Conservation (phyloP, 1,140 invertebrate species). For the Drosophila pseudoobscura region DNA sequence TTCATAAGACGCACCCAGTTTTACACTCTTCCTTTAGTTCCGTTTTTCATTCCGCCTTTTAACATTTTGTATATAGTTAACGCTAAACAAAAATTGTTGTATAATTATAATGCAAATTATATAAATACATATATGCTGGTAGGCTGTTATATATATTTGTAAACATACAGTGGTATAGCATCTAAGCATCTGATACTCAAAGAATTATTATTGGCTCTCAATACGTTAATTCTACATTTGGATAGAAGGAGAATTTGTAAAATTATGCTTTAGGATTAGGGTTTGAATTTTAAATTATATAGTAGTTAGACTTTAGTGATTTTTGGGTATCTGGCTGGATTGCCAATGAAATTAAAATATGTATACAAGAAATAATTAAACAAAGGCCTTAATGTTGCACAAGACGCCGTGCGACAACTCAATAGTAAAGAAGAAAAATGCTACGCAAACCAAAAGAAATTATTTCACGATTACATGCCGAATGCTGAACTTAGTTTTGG, state of each 20-base stretch:
- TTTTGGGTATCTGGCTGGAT: conserved; percentile 19
- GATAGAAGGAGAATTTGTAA: conserved; percentile 37
- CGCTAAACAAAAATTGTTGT: conserved; percentile 52
- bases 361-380: conserved; percentile 70
- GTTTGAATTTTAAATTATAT: conserved; percentile 52
- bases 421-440: conserved; percentile 53
- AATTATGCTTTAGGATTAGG: conserved; percentile 50
- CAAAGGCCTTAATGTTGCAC: conserved; percentile 60
- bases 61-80: conserved; percentile 57
- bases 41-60: conserved; percentile 36
- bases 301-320: conserved; percentile 15
- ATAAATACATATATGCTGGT: conserved; percentile 38
- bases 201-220: conserved; percentile 40
- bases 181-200: conserved; percentile 58
- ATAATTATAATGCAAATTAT: conserved; percentile 63
- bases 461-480: conserved; percentile 15
- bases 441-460: conserved; percentile 54
- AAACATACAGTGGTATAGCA: conserved; percentile 62
- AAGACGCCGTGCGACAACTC: conserved; percentile 73
- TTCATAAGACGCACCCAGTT: conserved; percentile 59
- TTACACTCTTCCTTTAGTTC: conserved; percentile 48
- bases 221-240: conserved; percentile 68
- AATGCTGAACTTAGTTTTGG: conserved; percentile 29
- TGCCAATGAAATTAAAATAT: conserved; percentile 61
- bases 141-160: conserved; percentile 39